Conservation (phyloP, 2,113 vertebrate genomes). For the Noturus placidus region DNA sequence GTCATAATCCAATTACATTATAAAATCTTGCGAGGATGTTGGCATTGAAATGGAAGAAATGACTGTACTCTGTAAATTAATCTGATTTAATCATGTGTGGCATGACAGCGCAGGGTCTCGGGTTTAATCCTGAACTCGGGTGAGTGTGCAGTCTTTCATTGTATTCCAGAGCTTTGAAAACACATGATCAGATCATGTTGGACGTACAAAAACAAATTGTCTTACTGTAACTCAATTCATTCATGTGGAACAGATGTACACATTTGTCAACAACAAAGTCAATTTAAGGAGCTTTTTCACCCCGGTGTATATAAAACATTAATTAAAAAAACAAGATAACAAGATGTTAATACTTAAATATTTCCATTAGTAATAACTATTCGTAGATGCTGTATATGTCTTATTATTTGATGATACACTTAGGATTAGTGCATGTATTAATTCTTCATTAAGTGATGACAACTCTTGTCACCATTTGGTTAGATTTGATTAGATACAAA, state of each 20-base stretch:
- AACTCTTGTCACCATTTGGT: too few species aligned
- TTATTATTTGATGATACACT: not conserved
- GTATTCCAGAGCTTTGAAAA: not conserved
- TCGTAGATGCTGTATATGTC: not conserved
- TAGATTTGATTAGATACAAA: not conserved
- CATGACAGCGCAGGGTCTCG: too few species aligned
- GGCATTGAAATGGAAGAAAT: not conserved
- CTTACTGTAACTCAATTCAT: not conserved
- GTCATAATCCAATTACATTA: not conserved
- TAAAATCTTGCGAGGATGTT: not conserved
- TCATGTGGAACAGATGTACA: not conserved
- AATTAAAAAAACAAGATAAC: not conserved
- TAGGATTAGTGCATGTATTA: not conserved
- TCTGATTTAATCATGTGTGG: not conserved
- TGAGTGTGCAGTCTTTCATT: not conserved
- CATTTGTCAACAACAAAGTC: not conserved
- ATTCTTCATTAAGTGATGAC: not conserved
- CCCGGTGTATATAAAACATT: not conserved
- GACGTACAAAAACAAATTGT: not conserved
- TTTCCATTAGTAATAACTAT: not conserved
- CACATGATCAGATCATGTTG: not conserved
- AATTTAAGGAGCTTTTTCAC: not conserved
- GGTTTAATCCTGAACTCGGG: not conserved
- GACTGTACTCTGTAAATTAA: not conserved
- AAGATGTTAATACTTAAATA: not conserved